Conservation (phyloP, 2,113 vertebrate genomes). For the Cynoglossus semilaevis region DNA sequence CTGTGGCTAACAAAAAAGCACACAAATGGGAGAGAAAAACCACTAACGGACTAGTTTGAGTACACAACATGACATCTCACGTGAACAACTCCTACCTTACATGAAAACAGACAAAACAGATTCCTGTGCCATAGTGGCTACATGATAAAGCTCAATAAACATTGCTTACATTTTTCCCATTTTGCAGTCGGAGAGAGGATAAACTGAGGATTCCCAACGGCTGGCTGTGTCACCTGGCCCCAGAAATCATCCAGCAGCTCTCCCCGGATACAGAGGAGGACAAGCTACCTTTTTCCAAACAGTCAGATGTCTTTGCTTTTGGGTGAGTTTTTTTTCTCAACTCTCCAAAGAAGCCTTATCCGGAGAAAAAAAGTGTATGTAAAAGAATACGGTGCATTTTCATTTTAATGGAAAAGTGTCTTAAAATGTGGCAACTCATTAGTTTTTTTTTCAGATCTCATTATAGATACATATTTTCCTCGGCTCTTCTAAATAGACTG, state of each 20-base stretch:
- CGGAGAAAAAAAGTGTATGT: background rate
- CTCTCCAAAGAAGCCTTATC: background rate
- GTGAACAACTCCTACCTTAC: too few relatives aligned
- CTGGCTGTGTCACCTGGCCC: slow-evolving; percentile 97
- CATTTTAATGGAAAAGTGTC: background rate
- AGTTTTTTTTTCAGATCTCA: slow-evolving; percentile 18
- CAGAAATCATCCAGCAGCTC: slow-evolving; percentile 95
- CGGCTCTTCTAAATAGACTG: slow-evolving; percentile 5
- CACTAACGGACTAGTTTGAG: too few relatives aligned
- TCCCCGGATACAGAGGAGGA: slow-evolving; percentile 95
- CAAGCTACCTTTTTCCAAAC: slow-evolving; percentile 97
- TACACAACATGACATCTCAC: too few relatives aligned
- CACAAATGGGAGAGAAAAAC: too few relatives aligned
- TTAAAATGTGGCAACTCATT: slow-evolving; percentile 19
- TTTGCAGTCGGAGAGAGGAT: slow-evolving; percentile 83
- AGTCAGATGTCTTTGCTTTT: slow-evolving; percentile 96
- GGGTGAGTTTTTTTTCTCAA: slow-evolving; percentile 78
- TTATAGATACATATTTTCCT: slow-evolving; percentile 26
- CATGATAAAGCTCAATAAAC: background rate
- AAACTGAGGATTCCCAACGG: slow-evolving; percentile 93
- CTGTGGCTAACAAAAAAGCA: too few relatives aligned
- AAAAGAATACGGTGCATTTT: background rate
- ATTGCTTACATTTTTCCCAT: slow-evolving; percentile 7
- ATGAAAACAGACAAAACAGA: too few relatives aligned
- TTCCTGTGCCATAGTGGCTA: too few relatives aligned